These are phyloP conservation scores for Seriola quinqueradiata DNA, from an alignment of 2,113 vertebrate species.

Conservation along the genomic window DNA sequence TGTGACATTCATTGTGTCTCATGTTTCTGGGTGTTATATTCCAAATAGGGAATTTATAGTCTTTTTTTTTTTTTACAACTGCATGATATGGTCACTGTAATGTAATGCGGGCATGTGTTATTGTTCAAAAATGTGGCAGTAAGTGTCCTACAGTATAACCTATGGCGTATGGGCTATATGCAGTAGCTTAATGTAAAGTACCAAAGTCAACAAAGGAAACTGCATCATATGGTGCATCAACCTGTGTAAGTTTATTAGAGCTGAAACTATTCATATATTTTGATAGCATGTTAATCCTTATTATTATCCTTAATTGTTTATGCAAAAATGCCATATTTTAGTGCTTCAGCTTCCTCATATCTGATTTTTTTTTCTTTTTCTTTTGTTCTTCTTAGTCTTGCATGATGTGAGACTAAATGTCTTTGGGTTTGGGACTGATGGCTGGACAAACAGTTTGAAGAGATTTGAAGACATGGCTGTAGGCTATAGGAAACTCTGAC, in stretches of 20 bases:
- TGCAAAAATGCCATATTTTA: not conserved
- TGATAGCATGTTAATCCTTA: not conserved
- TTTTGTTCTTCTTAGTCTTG: no score
- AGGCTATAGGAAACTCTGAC: no score
- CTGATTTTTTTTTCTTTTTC: no score
- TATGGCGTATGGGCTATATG: not conserved
- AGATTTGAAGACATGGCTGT: not conserved
- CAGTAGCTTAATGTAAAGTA: not conserved
- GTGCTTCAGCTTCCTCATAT: no score
- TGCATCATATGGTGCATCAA: not conserved
- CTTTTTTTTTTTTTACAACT: no score
- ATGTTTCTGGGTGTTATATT: not conserved
- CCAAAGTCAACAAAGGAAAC: not conserved
- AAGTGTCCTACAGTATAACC: not conserved
- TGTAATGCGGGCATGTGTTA: not conserved
- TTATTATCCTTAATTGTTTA: not conserved
- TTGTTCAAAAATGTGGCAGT: no score
- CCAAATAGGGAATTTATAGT: not conserved
- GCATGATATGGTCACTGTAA: not conserved
- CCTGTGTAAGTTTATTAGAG: not conserved
- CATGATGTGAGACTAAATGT: not conserved
- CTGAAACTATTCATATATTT: not conserved
- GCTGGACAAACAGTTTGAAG: no score
- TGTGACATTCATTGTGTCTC: not conserved
- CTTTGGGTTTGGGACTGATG: not conserved